These are phyloP conservation scores for Toxotes lorentzi DNA, from an alignment of 2,797 vertebrate species.

Conservation along the genomic window DNA sequence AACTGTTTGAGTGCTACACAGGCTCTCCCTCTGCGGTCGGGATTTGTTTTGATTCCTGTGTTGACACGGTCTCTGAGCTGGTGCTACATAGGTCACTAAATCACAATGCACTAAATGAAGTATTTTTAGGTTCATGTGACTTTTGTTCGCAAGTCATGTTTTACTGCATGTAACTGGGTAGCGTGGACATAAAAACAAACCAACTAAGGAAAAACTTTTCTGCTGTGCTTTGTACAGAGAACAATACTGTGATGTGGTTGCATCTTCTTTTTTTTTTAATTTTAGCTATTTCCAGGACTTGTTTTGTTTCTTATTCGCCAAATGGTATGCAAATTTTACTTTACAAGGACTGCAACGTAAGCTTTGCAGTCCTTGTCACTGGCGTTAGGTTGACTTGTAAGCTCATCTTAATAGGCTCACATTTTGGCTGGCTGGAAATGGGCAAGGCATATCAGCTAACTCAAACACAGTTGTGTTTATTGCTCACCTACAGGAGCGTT, in stretches of 20 bases:
- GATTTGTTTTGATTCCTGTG: constrained; percentile 25
- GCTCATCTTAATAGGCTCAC: too few species aligned
- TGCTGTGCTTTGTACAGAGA: background rate
- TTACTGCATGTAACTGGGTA: background rate
- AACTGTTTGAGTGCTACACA: constrained; percentile 5
- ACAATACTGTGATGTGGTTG: background rate
- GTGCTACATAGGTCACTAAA: constrained; percentile 8
- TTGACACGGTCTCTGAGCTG: background rate
- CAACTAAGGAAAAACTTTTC: background rate
- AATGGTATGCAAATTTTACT: background rate
- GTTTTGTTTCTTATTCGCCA: background rate
- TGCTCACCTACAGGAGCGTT: background rate
- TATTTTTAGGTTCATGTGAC: constrained; percentile 3
- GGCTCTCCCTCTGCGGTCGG: background rate
- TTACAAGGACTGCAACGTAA: background rate
- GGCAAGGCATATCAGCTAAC: background rate
- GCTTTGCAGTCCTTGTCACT: background rate
- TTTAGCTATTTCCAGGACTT: background rate
- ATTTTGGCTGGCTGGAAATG: too few species aligned
- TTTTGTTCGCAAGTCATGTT: background rate
- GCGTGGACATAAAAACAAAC: background rate
- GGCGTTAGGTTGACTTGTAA: background rate
- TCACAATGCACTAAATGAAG: background rate
- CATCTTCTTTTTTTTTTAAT: background rate
- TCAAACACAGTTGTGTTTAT: background rate